A percentile compares a stretch with the other conserved stretches of the same genome.
These are phyloP conservation scores for Andinoacara biseriatus DNA, from an alignment of 2,113 vertebrate genomes.

Conservation along the genomic window DNA sequence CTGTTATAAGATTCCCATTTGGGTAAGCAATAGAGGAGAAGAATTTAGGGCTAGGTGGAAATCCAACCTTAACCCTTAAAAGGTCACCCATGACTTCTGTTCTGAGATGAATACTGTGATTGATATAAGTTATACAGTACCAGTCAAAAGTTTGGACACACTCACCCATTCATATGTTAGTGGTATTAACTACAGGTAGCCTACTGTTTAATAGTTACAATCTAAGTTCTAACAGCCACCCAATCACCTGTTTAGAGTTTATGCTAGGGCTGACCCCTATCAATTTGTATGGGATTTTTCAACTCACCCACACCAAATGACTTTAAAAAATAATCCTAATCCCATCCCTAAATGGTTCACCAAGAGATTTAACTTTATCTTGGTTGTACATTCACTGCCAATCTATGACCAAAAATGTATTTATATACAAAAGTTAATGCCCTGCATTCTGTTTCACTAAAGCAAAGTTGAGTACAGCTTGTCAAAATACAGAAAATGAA, in stretches of 20 bases:
- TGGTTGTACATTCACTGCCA: neutral
- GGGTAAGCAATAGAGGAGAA: neutral
- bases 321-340: neutral
- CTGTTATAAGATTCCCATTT: neutral
- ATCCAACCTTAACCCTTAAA: neutral
- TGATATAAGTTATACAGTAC: neutral
- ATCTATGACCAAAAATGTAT: neutral
- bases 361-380: neutral
- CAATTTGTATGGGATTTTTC: neutral
- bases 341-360: neutral
- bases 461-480: neutral
- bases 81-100: neutral
- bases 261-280: neutral
- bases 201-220: neutral
- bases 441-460: neutral
- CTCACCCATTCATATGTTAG: neutral
- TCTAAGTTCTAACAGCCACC: neutral
- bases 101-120: neutral
- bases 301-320: neutral
- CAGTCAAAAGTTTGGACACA: too few relatives aligned
- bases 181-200: neutral
- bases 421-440: neutral
- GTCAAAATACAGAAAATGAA: constrained; percentile 5
- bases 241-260: neutral
- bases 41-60: neutral